Conservation (phyloP, 2,888 invertebrate species). For the Leptinotarsa juncta region DNA sequence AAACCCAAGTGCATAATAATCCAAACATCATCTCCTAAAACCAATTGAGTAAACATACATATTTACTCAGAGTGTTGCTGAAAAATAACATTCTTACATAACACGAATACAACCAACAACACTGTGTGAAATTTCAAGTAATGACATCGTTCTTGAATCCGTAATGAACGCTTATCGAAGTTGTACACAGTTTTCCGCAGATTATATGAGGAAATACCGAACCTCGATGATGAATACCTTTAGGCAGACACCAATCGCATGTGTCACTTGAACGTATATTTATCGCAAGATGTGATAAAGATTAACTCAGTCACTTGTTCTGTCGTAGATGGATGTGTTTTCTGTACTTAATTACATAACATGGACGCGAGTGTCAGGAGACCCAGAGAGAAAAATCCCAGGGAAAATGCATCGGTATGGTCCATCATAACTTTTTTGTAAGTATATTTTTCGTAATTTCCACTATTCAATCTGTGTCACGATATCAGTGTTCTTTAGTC, state of each 20-base stretch:
- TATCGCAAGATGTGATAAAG: conserved; percentile 15
- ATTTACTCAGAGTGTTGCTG: background rate
- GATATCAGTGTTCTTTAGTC: too few relatives aligned
- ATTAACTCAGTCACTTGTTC: conserved; percentile 16
- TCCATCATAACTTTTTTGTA: conserved; percentile 74
- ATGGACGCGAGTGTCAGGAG: conserved; percentile 71
- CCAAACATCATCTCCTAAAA: background rate
- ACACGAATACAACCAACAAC: background rate
- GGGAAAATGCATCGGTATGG: conserved; percentile 72
- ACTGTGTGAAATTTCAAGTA: background rate
- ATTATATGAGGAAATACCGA: background rate
- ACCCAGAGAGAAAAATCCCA: conserved; percentile 71
- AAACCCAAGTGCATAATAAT: conserved; percentile 4
- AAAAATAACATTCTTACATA: conserved; percentile 4
- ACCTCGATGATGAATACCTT: conserved; percentile 5
- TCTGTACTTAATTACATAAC: background rate
- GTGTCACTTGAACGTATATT: background rate
- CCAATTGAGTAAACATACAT: conserved; percentile 3
- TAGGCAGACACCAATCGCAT: background rate
- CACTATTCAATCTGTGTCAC: too few relatives aligned
- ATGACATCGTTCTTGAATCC: background rate
- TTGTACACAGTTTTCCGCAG: conserved; percentile 1
- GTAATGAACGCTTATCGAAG: background rate
- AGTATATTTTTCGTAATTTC: conserved; percentile 57
- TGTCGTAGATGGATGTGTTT: conserved; percentile 17